Percentiles rank a stretch among this genome's conserved stretches.
Evolutionary conservation across 1,140 invertebrate genomes (phyloP).

Genomic region (Micrasema longulum): DNA sequence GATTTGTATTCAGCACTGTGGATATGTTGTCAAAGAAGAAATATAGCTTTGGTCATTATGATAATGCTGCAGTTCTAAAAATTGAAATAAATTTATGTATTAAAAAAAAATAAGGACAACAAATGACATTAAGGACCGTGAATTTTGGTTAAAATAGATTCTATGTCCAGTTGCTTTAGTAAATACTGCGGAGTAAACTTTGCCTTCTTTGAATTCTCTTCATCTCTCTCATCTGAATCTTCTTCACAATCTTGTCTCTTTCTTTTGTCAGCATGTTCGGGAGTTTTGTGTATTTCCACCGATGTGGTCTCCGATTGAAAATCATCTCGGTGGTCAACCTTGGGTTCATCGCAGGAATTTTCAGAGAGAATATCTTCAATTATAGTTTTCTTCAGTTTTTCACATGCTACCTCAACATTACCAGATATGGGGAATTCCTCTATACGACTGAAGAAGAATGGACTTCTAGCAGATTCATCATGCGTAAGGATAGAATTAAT

Average conservation of each 20-base stretch:
- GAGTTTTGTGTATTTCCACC: background rate
- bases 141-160: slow-evolving; percentile 40
- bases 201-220: slow-evolving; percentile 28
- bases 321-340: background rate
- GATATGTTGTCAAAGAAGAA: too few species aligned
- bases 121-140: too few species aligned
- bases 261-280: slow-evolving; percentile 20
- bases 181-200: slow-evolving; percentile 25
- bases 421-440: slow-evolving; percentile 2
- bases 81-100: too few species aligned
- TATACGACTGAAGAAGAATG: slow-evolving; percentile 17
- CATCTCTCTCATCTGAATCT: slow-evolving; percentile 9
- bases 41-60: too few species aligned
- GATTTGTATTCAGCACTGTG: too few species aligned
- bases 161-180: slow-evolving; percentile 45
- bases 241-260: slow-evolving; percentile 29
- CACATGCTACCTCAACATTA: slow-evolving; percentile 21
- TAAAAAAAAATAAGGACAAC: too few species aligned
- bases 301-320: background rate
- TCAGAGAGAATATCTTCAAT: slow-evolving; percentile 20
- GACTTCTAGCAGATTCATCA: background rate
- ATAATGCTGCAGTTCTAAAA: too few species aligned
- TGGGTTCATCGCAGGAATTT: background rate
- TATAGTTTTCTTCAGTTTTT: slow-evolving; percentile 19
- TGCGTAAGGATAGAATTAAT: slow-evolving; percentile 10